phyloP scores from a whole-genome alignment of 2,797 vertebrate species.

The Rhyacichthys aspro region DNA sequence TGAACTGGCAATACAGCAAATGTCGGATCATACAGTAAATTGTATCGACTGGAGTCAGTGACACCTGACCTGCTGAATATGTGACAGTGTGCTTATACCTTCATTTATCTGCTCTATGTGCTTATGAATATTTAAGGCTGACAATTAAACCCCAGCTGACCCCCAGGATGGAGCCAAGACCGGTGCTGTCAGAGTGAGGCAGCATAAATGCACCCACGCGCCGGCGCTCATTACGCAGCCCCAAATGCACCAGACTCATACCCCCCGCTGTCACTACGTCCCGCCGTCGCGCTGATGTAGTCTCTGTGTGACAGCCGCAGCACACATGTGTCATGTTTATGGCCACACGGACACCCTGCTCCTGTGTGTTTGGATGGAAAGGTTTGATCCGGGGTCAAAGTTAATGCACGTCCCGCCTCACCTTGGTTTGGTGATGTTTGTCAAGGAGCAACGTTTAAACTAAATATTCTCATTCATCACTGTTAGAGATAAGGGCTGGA shows the following conservation, averaged over 20 bases:
- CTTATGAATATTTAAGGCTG: constrained; percentile 84
- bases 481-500: no score
- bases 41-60: constrained; percentile 77
- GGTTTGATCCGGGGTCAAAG: neutral
- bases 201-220: constrained; percentile 47
- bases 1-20: constrained; percentile 80
- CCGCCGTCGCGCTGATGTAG: constrained; percentile 50
- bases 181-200: constrained; percentile 58
- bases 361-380: constrained; percentile 46
- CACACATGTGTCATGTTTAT: constrained; percentile 71
- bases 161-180: constrained; percentile 60
- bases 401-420: constrained; percentile 1
- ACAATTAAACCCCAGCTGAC: constrained; percentile 84
- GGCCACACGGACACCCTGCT: constrained; percentile 46
- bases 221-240: constrained; percentile 39
- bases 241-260: constrained; percentile 21
- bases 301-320: constrained; percentile 56
- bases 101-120: constrained; percentile 83
- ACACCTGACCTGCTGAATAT: constrained; percentile 84
- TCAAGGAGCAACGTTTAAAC: no score
- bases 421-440: no score
- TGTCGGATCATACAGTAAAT: constrained; percentile 81
- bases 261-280: constrained; percentile 53
- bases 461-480: no score
- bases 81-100: constrained; percentile 82